Percentiles rank a stretch among this genome's conserved stretches.
phyloP scores from a whole-genome alignment of 2,888 invertebrate genomes.

The Mesoligia furuncula region DNA sequence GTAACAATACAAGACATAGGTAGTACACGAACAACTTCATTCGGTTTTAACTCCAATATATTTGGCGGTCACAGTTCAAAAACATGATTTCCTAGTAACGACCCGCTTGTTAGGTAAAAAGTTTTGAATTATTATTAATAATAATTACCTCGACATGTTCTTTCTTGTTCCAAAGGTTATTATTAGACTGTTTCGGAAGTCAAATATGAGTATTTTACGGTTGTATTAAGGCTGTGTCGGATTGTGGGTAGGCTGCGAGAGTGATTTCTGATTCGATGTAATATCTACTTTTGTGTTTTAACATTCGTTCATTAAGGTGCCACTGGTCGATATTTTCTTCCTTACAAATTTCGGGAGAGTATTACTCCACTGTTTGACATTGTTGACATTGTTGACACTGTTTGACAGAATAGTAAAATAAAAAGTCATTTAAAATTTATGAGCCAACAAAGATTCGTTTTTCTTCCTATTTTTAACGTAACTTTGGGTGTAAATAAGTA shows the following conservation, averaged over 20 bases:
- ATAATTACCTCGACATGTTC: constrained; percentile 36
- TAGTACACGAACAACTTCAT: constrained; percentile 11
- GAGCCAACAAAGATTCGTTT: too few species aligned
- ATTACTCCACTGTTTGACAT: too few species aligned
- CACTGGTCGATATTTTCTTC: too few species aligned
- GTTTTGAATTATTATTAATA: constrained; percentile 39
- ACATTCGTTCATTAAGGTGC: background rate
- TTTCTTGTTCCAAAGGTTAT: constrained; percentile 46
- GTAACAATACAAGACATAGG: constrained; percentile 1
- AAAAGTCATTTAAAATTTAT: too few species aligned
- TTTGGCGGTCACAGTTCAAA: constrained; percentile 58
- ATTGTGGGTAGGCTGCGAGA: background rate
- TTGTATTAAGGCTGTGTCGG: constrained; percentile 36
- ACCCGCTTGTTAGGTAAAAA: constrained; percentile 49
- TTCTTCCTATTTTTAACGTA: too few species aligned
- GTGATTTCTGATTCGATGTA: constrained; percentile 2
- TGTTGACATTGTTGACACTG: too few species aligned
- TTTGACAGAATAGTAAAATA: too few species aligned
- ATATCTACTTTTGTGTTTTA: background rate
- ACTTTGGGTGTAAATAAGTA: too few species aligned
- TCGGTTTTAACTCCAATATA: constrained; percentile 17
- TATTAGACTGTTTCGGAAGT: constrained; percentile 52
- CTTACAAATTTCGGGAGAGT: too few species aligned
- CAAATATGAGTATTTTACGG: constrained; percentile 41
- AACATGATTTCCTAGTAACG: constrained; percentile 62